These are phyloP conservation scores for Xiphias gladius DNA, from an alignment of 2,113 vertebrate species.

Conservation along the genomic window DNA sequence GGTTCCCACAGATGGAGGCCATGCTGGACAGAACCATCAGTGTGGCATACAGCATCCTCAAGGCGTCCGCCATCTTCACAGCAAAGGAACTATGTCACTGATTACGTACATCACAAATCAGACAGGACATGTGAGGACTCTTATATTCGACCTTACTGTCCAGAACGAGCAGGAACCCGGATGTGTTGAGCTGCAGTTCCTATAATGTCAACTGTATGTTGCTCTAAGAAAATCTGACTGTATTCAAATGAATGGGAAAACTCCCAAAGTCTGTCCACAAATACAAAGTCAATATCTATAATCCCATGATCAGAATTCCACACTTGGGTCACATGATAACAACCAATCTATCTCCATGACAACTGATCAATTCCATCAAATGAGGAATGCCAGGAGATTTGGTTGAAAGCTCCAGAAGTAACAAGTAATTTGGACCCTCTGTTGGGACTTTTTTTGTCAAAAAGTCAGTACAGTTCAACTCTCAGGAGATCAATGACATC, in stretches of 20 bases:
- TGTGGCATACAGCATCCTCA: constrained; percentile 43
- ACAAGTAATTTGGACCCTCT: too few species aligned
- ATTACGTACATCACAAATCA: background rate
- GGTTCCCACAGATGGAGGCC: constrained; percentile 77
- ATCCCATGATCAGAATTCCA: background rate
- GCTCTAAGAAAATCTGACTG: background rate
- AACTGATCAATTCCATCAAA: background rate
- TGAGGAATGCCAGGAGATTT: background rate
- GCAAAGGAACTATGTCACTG: background rate
- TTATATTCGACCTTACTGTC: too few species aligned
- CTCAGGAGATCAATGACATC: too few species aligned
- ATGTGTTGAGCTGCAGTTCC: background rate
- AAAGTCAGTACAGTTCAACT: too few species aligned
- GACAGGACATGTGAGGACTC: background rate
- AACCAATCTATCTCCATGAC: background rate
- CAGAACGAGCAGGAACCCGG: background rate
- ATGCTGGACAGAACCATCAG: constrained; percentile 75
- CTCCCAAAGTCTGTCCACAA: too few species aligned
- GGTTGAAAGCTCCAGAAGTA: background rate
- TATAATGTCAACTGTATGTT: background rate
- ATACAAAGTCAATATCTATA: too few species aligned
- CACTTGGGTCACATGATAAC: background rate
- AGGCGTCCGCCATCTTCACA: constrained; percentile 56
- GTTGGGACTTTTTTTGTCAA: too few species aligned
- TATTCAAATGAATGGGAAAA: background rate